Percentiles rank a stretch among this genome's conserved stretches.
phyloP scores from a whole-genome alignment of 2,113 vertebrate species.

The Excalfactoria chinensis region DNA sequence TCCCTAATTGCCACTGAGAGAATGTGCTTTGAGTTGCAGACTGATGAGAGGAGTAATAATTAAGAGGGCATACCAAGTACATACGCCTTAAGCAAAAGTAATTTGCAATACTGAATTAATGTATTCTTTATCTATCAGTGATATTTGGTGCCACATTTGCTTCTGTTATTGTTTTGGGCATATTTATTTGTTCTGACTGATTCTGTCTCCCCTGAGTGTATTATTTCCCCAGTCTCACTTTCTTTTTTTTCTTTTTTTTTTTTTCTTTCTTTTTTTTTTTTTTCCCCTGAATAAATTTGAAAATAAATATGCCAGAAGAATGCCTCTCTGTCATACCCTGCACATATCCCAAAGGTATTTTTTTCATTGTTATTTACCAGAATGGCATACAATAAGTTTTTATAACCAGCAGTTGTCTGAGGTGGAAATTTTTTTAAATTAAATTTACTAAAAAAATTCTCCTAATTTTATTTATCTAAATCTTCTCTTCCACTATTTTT shows the following conservation, averaged over 20 bases:
- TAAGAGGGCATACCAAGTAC: constrained; percentile 65
- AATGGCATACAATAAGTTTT: background rate
- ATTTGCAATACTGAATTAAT: constrained; percentile 73
- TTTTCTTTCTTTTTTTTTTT: background rate
- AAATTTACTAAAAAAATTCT: background rate
- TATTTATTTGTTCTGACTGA: constrained; percentile 72
- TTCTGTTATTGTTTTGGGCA: constrained; percentile 61
- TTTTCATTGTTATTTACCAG: constrained; percentile 1
- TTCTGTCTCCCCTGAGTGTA: constrained; percentile 44
- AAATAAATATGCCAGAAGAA: constrained; percentile 51
- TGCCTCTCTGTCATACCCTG: background rate
- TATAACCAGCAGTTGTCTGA: background rate
- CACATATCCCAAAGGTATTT: background rate
- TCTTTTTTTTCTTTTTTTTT: background rate
- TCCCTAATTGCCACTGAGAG: constrained; percentile 55
- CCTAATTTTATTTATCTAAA: background rate
- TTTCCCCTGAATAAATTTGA: constrained; percentile 6
- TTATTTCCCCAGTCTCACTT: background rate
- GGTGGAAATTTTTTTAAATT: background rate
- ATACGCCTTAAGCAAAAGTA: constrained; percentile 70
- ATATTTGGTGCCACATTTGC: constrained; percentile 57
- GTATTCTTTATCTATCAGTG: constrained; percentile 52
- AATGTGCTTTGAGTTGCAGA: constrained; percentile 65
- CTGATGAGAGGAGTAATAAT: constrained; percentile 70
- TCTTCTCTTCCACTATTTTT: background rate